These are phyloP conservation scores for Agapornis roseicollis DNA, from an alignment of 2,113 vertebrate genomes.

Conservation along the genomic window DNA sequence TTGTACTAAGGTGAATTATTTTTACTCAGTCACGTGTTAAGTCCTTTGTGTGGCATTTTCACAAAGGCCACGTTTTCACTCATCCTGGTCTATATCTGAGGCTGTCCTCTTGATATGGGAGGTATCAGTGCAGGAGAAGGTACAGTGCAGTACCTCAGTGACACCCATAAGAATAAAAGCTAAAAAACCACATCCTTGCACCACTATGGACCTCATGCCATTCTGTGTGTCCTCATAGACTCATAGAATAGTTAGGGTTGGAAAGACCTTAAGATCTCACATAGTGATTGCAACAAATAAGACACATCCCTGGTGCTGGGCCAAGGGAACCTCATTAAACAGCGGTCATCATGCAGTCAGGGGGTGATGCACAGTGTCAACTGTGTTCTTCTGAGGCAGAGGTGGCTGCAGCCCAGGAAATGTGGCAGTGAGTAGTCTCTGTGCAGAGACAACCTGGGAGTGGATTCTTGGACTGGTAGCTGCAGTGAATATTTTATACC, in stretches of 20 bases:
- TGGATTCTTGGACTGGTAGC: neutral
- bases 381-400: neutral
- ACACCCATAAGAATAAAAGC: neutral
- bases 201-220: accelerated
- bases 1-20: neutral
- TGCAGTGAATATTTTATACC: neutral
- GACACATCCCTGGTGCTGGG: neutral
- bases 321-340: neutral
- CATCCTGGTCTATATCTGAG: neutral
- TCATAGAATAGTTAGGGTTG: neutral
- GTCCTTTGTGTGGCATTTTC: no score
- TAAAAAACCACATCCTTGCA: neutral
- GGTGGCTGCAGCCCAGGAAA: neutral
- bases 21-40: neutral
- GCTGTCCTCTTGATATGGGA: neutral
- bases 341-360: neutral
- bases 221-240: neutral
- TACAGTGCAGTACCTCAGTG: neutral
- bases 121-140: neutral
- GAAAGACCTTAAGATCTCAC: neutral
- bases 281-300: neutral
- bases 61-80: accelerated
- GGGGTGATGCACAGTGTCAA: neutral
- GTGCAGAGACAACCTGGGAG: neutral
- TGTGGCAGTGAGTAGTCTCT: neutral